Conservation (phyloP, 2,888 invertebrate species). For the Agrochola macilenta region DNA sequence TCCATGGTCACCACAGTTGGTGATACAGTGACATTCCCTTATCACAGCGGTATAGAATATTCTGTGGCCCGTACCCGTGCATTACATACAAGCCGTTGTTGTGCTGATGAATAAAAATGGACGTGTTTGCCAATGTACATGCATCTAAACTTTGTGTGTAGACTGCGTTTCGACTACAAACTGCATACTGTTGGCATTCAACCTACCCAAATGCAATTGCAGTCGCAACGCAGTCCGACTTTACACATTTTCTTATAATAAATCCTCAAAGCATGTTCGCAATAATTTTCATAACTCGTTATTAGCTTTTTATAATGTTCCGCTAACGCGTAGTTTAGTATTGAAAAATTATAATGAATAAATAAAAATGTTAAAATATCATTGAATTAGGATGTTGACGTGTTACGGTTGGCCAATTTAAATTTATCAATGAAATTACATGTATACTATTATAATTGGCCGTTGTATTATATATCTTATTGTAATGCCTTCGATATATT, state of each 20-base stretch:
- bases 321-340: slow-evolving; percentile 80
- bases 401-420: slow-evolving; percentile 65
- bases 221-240: background rate
- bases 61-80: background rate
- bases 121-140: slow-evolving; percentile 29
- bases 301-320: slow-evolving; percentile 85
- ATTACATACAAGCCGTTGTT: background rate
- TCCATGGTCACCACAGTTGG: background rate
- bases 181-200: background rate
- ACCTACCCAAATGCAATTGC: background rate
- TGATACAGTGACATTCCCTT: background rate
- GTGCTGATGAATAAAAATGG: background rate
- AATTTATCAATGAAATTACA: slow-evolving; percentile 60
- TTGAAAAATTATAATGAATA: slow-evolving; percentile 69
- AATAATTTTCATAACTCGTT: slow-evolving; percentile 81
- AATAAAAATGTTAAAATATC: slow-evolving; percentile 71
- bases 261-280: slow-evolving; percentile 73
- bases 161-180: slow-evolving; percentile 31
- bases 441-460: slow-evolving; percentile 66
- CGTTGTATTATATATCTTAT: slow-evolving; percentile 62
- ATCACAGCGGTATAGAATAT: background rate
- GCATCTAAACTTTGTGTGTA: background rate
- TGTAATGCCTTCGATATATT: slow-evolving; percentile 61
- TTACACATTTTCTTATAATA: slow-evolving; percentile 13
- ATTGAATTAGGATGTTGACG: slow-evolving; percentile 69